Percentiles rank a stretch among this genome's conserved stretches.
Conservation (phyloP, 2,888 invertebrate genomes). For the Therioaphis trifolii region DNA sequence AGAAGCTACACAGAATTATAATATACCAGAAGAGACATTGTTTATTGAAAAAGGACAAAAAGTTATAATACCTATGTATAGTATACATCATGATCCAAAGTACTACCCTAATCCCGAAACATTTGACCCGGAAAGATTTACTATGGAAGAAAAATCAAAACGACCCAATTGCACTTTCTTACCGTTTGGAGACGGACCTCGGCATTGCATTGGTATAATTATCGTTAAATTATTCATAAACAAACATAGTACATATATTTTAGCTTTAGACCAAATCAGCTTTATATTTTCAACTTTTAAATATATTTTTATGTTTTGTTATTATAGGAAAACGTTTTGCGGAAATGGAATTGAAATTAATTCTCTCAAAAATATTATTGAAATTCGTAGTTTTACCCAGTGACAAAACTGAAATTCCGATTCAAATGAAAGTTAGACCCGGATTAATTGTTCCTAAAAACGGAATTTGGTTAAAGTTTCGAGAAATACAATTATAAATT, state of each 20-base stretch:
- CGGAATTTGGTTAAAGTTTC: constrained; percentile 46
- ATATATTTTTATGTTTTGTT: background rate
- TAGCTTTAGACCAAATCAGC: too few relatives aligned
- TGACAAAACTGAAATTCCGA: constrained; percentile 34
- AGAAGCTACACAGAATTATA: constrained; percentile 71
- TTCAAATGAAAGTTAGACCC: constrained; percentile 12
- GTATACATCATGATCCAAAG: constrained; percentile 73
- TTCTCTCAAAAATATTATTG: constrained; percentile 14
- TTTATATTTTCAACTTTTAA: background rate
- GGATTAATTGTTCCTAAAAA: constrained; percentile 5
- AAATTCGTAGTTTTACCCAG: constrained; percentile 33
- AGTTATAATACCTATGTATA: constrained; percentile 72
- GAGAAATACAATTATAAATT: too few relatives aligned
- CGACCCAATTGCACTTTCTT: constrained; percentile 71
- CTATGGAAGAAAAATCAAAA: constrained; percentile 71
- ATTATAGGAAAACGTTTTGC: constrained; percentile 52
- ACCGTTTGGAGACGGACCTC: constrained; percentile 70
- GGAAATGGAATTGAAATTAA: constrained; percentile 36
- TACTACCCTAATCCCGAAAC: constrained; percentile 72
- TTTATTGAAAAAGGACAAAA: constrained; percentile 71
- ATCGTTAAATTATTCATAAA: background rate
- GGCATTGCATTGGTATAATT: constrained; percentile 68
- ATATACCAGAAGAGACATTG: constrained; percentile 70
- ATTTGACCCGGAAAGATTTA: constrained; percentile 74
- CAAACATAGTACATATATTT: too few relatives aligned